Evolutionary conservation across 1,140 invertebrate genomes (phyloP).

Genomic region (Temnothorax longispinosus): DNA sequence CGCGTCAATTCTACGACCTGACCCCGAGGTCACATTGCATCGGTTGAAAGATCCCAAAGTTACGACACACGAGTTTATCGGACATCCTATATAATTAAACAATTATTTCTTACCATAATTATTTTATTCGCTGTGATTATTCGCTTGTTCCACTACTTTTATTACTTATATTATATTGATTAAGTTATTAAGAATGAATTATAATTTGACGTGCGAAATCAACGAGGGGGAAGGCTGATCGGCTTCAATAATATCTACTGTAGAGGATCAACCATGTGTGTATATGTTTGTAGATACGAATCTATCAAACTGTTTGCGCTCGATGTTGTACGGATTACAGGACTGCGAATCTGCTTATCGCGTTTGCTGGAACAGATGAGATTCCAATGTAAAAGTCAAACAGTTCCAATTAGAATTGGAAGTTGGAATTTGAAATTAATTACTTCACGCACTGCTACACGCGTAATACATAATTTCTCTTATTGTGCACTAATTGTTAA

Average conservation of each 20-base stretch:
- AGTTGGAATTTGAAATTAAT: background rate
- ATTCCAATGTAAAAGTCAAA: slow-evolving; percentile 29
- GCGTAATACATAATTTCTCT: background rate
- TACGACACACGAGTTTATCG: background rate
- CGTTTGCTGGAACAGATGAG: slow-evolving; percentile 12
- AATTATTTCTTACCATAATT: background rate
- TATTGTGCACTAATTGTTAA: background rate
- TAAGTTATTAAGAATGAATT: background rate
- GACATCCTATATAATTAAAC: background rate
- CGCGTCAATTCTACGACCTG: background rate
- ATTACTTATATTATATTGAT: background rate
- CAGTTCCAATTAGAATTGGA: slow-evolving; percentile 12
- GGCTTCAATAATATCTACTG: slow-evolving; percentile 2
- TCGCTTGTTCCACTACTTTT: background rate
- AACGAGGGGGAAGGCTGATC: background rate
- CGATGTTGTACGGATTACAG: slow-evolving; percentile 20
- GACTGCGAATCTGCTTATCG: slow-evolving; percentile 28
- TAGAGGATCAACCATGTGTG: background rate
- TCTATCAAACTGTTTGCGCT: slow-evolving; percentile 50
- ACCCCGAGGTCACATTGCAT: background rate
- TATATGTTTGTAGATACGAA: slow-evolving; percentile 17
- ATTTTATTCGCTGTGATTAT: background rate
- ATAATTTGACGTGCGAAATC: background rate
- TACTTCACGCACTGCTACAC: background rate
- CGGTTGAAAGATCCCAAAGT: background rate